These are phyloP conservation scores for Hemiprocne comata DNA, from an alignment of 2,113 vertebrate genomes.

Conservation along the genomic window DNA sequence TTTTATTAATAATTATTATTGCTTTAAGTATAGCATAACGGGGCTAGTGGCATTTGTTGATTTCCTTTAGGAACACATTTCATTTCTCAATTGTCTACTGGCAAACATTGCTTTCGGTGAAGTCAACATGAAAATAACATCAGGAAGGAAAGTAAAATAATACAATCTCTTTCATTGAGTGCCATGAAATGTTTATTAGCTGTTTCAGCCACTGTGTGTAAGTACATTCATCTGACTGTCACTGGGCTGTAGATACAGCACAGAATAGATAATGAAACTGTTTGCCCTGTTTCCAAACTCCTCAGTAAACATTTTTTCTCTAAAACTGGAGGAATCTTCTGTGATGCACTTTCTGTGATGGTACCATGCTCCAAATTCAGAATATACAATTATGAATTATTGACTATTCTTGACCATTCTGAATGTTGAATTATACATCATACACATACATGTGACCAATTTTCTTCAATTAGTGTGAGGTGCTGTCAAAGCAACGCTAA, in stretches of 20 bases:
- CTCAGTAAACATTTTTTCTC: not conserved
- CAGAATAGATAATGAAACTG: not conserved
- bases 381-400: not conserved
- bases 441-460: not conserved
- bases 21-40: not conserved
- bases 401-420: not conserved
- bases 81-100: not conserved
- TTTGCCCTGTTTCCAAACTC: not conserved
- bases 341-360: not conserved
- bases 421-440: not conserved
- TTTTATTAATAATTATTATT: constrained; percentile 14
- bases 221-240: not conserved
- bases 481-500: not conserved
- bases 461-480: not conserved
- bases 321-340: not conserved
- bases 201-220: not conserved
- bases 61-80: not conserved
- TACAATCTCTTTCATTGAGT: not conserved
- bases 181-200: not conserved
- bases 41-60: not conserved
- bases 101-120: not conserved
- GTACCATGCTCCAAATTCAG: not conserved
- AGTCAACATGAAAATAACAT: not conserved
- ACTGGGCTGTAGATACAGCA: not conserved
- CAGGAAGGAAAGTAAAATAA: constrained; percentile 2